A percentile compares a stretch with the other conserved stretches of the same genome.
These are phyloP conservation scores for Coreoperca whiteheadi DNA, from an alignment of 2,113 vertebrate genomes.

Conservation along the genomic window DNA sequence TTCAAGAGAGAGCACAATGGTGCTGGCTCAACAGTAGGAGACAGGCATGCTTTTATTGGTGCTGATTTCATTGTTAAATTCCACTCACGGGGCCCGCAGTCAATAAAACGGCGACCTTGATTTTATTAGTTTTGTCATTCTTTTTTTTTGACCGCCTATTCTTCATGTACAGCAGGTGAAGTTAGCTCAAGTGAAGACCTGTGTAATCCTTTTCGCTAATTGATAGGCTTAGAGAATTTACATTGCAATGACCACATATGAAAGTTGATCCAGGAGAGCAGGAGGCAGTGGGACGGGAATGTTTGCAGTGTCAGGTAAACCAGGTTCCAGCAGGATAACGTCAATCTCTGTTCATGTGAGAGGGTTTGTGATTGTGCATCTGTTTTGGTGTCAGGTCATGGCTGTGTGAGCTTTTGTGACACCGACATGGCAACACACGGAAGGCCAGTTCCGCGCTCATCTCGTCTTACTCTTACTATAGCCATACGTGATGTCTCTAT, in stretches of 20 bases:
- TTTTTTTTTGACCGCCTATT: conserved; percentile 22
- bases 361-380: conserved; percentile 48
- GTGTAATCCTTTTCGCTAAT: conserved; percentile 79
- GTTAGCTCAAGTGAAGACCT: conserved; percentile 58
- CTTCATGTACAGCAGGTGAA: conserved; percentile 32
- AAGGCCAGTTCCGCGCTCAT: conserved; percentile 23
- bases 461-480: conserved; percentile 58
- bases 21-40: not conserved
- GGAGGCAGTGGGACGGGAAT: conserved; percentile 50
- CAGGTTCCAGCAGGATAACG: conserved; percentile 79
- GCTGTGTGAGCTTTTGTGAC: conserved; percentile 50
- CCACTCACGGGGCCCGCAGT: conserved; percentile 63
- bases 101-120: conserved; percentile 57
- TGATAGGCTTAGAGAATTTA: conserved; percentile 81
- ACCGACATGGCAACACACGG: conserved; percentile 26
- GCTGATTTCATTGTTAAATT: conserved; percentile 69
- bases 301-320: conserved; percentile 74
- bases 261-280: conserved; percentile 84
- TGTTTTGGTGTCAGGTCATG: conserved; percentile 42
- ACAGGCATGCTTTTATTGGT: conserved; percentile 41
- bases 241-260: conserved; percentile 73
- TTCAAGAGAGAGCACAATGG: conserved; percentile 12
- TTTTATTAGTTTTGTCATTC: conserved; percentile 23
- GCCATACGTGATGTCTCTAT: conserved; percentile 28
- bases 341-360: conserved; percentile 78